Evolutionary conservation across 2,797 vertebrate species (phyloP), one percentile per base, ranked within the genome.

Genomic region (Sternotherus odoratus): DNA sequence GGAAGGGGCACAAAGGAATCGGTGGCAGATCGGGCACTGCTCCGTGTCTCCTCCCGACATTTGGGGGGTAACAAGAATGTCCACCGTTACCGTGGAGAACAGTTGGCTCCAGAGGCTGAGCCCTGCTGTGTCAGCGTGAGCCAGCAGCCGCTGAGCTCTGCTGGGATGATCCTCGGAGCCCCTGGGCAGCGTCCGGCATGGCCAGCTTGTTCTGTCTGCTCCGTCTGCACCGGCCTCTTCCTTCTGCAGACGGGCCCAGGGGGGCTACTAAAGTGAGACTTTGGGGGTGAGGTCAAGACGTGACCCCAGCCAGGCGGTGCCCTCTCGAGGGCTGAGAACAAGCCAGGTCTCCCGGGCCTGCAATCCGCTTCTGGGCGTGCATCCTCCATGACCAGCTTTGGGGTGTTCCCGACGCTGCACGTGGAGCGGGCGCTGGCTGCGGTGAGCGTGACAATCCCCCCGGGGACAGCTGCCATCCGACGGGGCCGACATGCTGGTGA

Each of bases 1-100:
- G 95, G 94, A 94, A 79, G 79, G 56, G 28, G 56, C 12, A 79
- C 12, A 80, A 60, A 84, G 72, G 91, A 94, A 93, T 95, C 92
- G 60, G 54, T 53, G 91, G 16, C 0, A 87, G 75, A 93, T 8
- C 6, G 30, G 57, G 82, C 85, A 26, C 48, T 79, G 57, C 81
- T 91, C 77, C 82, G 92, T 91, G 49, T 77, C 53, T 28, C 93
- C 74, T 50, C 79, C 0, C 1, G 80, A 51, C 63, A 78, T 89
- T 95, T 95, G 83, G n/a, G 57, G 77, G 33, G 28, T 86, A 90
- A 79, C 49, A 91, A 0, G 50, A 95, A 82, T 80, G 49, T n/a
- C 56, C 93, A 84, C 78, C 86, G 53, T 56, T 54, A 6, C 0
- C 10, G 24, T 19, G 91, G 77, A 8, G 93, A 43, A 6, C 60